Evolutionary conservation across 2,888 invertebrate species (phyloP).

Genomic region (Ochropleura leucogaster): DNA sequence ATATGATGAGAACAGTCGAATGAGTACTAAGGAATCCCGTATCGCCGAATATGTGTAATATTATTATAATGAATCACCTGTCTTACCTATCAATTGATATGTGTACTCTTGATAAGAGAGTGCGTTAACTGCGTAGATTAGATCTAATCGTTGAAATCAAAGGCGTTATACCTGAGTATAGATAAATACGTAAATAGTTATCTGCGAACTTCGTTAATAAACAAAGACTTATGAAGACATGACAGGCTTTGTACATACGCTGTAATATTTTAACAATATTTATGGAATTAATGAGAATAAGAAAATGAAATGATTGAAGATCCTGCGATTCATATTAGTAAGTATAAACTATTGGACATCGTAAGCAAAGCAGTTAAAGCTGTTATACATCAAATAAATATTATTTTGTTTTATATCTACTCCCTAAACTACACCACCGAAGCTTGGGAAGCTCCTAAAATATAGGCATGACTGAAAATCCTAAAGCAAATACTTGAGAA

Average conservation of each 20-base stretch:
- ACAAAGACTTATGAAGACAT: not conserved
- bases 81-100: conserved; percentile 39
- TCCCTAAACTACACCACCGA: not conserved
- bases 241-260: not conserved
- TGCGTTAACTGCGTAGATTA: conserved; percentile 44
- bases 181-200: conserved; percentile 4
- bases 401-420: not conserved
- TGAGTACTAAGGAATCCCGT: conserved; percentile 29
- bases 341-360: not conserved
- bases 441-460: too few species aligned
- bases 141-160: conserved; percentile 38
- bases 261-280: not conserved
- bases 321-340: not conserved
- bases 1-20: conserved; percentile 17
- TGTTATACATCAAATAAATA: not conserved
- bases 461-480: not conserved
- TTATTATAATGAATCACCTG: conserved; percentile 54
- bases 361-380: not conserved
- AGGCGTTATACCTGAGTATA: conserved; percentile 5
- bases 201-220: conserved; percentile 6
- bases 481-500: conserved; percentile 2
- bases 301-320: not conserved
- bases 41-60: conserved; percentile 20
- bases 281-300: not conserved
- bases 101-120: conserved; percentile 42